These are phyloP conservation scores for Vandiemenella viatica DNA, from an alignment of 2,888 invertebrate species.

Conservation along the genomic window DNA sequence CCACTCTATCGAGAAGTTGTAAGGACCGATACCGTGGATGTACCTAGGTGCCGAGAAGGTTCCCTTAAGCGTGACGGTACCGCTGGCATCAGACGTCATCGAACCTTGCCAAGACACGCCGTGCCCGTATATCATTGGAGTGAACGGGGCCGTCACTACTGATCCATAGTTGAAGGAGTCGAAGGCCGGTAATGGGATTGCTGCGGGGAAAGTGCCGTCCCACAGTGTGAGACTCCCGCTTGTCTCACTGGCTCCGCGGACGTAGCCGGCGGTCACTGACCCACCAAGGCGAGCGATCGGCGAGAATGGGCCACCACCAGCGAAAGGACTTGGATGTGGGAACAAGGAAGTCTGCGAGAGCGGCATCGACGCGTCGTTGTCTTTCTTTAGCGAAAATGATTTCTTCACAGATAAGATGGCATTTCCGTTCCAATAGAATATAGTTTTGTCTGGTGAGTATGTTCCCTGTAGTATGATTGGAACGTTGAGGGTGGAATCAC, in stretches of 20 bases:
- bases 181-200: conserved; percentile 7
- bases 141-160: neutral
- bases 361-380: neutral
- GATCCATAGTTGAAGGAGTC: neutral
- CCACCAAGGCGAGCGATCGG: neutral
- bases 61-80: neutral
- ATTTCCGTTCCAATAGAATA: conserved; percentile 13
- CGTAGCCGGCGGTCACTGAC: neutral
- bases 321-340: neutral
- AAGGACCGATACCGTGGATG: neutral
- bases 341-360: neutral
- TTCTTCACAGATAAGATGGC: conserved; percentile 1
- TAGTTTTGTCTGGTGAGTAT: conserved; percentile 7
- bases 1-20: conserved; percentile 6
- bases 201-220: conserved; percentile 7
- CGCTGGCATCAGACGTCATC: neutral
- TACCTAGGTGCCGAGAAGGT: conserved; percentile 6
- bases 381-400: neutral
- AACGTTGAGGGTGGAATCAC: neutral
- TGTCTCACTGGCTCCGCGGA: neutral
- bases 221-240: conserved; percentile 2
- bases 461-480: conserved; percentile 12
- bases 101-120: conserved; percentile 5
- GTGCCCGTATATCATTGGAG: conserved; percentile 1
- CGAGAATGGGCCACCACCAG: neutral